Percentiles rank a stretch among this genome's conserved stretches.
Evolutionary conservation across 2,888 invertebrate genomes (phyloP).

Genomic region (Drosophila bunnanda): DNA sequence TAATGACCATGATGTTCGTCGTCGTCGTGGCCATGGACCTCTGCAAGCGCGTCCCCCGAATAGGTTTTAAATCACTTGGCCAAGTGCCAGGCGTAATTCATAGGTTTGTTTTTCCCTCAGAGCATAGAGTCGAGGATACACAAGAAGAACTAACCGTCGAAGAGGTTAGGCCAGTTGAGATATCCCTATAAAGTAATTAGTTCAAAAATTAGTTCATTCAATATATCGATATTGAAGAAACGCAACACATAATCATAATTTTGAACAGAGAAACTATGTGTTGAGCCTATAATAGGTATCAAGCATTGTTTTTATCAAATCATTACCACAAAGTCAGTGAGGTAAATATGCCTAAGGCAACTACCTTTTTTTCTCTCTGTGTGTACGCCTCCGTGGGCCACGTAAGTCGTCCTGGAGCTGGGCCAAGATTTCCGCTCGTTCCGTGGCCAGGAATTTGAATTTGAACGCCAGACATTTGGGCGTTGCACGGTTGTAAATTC

Average conservation of each 20-base stretch:
- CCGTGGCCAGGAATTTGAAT: conserved; percentile 78
- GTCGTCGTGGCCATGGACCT: conserved; percentile 18
- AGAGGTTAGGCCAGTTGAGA: not conserved
- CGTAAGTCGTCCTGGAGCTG: conserved; percentile 62
- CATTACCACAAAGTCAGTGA: not conserved
- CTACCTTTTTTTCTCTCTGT: conserved; percentile 25
- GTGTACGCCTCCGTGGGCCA: conserved; percentile 72
- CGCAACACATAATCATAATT: not conserved
- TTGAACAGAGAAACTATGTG: not conserved
- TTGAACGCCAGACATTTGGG: conserved; percentile 85
- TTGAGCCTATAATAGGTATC: no score
- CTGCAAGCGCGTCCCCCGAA: conserved; percentile 29
- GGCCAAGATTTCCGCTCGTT: conserved; percentile 41
- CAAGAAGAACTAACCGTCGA: not conserved
- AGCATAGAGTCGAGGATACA: conserved; percentile 1
- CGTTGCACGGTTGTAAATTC: conserved; percentile 85
- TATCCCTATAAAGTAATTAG: no score
- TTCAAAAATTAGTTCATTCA: not conserved
- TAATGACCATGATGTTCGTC: conserved; percentile 10
- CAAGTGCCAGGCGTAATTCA: conserved; percentile 72
- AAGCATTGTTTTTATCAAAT: no score
- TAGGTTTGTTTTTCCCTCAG: conserved; percentile 32
- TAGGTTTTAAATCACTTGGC: conserved; percentile 76
- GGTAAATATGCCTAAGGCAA: not conserved
- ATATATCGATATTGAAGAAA: not conserved